phyloP scores from a whole-genome alignment of 1,140 invertebrate genomes.

The Nylanderia fulva region DNA sequence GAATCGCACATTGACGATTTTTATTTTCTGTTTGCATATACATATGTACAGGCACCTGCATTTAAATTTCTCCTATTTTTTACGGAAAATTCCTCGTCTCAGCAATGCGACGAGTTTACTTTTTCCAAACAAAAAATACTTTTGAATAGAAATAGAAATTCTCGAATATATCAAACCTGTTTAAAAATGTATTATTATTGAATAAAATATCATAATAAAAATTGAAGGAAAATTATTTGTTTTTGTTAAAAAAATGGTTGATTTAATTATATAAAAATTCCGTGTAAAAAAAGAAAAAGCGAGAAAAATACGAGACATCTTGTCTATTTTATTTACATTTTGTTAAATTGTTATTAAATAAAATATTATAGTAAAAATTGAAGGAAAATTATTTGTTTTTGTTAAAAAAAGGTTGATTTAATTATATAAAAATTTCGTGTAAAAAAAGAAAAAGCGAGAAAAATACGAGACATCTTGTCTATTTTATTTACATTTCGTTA shows the following conservation, averaged over 20 bases:
- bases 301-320: not conserved
- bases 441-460: not conserved
- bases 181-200: not conserved
- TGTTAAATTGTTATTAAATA: constrained; percentile 54
- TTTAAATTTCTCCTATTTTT: constrained; percentile 37
- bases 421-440: not conserved
- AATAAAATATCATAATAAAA: not conserved
- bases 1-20: constrained; percentile 50
- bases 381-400: not conserved
- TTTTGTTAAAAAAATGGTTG: not conserved
- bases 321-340: constrained; percentile 47
- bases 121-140: constrained; percentile 1
- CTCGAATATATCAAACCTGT: not conserved
- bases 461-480: not conserved
- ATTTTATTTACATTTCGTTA: constrained; percentile 56
- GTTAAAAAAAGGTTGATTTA: not conserved
- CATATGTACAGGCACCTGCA: not conserved
- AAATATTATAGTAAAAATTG: not conserved
- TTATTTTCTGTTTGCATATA: not conserved
- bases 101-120: constrained; percentile 3
- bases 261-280: not conserved
- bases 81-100: constrained; percentile 9
- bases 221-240: not conserved
- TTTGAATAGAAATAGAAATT: not conserved
- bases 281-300: not conserved